Base-by-base conservation (phyloP, 2,113 vertebrate genomes). In the Nematolebias whitei region DNA sequence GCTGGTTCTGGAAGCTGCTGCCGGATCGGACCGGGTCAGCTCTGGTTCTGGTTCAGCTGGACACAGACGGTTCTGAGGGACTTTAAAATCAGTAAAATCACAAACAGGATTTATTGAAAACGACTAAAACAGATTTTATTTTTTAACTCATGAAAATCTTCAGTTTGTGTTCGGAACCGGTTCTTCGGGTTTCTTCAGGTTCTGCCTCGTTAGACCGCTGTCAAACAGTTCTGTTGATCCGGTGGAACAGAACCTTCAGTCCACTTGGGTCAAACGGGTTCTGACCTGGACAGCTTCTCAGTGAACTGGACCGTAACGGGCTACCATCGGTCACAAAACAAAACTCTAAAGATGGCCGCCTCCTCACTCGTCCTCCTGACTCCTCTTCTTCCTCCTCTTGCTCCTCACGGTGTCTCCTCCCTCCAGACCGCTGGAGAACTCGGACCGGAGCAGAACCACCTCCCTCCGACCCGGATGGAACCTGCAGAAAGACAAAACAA, bases 341-440 rank as follows among this genome's bases (percentile, higher is more conserved):
- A 1, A 11, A 19, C 56, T 67, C 57, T 12, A n/a, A n/a, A n/a
- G n/a, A n/a, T n/a, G n/a, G n/a, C n/a, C n/a, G 54, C 72, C 12
- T 77, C 69, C 22, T 10, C 55, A 47, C 16, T 80, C 45, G 47
- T 74, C 67, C 51, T 85, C 55, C 64, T 73, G 32, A 5, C 9
- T 10, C 32, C 9, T 71, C 66, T 74, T 89, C 80, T 49, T 87
- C 70, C 69, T 35, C 32, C 9, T 72, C 68, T 71, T 89, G 78
- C 48, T 87, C 70, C 68, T 86, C 53, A 32, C 78, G 62, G 54
- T 35, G 2, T 61, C 66, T 49, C 26, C 32, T 35, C 26, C 66
- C 1, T 85, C 79, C 56, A 90, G 22, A 14, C 97, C 97, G 1
- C 94, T 96, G 44, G 93, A 89, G 72, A 94, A 96, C 58, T 98